Evolutionary conservation across 2,888 invertebrate genomes (phyloP).

Genomic region (Nomada fabriciana): DNA sequence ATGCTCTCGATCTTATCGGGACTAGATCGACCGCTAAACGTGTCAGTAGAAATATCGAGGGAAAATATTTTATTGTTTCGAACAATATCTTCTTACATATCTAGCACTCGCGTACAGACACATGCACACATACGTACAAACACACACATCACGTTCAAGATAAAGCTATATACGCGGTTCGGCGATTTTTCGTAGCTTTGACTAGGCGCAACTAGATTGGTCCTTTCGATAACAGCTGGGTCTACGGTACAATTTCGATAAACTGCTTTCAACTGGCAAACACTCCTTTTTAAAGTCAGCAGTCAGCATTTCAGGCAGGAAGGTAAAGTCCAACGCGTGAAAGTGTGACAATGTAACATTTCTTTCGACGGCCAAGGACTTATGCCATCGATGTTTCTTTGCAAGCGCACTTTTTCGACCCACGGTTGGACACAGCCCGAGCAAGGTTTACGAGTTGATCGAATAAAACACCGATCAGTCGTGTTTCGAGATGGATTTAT

Average conservation of each 20-base stretch:
- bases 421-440: too few species aligned
- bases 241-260: background rate
- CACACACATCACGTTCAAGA: constrained; percentile 8
- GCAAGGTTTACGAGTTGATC: too few species aligned
- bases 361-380: too few species aligned
- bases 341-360: too few species aligned
- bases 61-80: constrained; percentile 55
- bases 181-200: constrained; percentile 63
- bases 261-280: too few species aligned
- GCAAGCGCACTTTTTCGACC: too few species aligned
- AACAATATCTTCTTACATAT: constrained; percentile 30
- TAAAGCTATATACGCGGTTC: constrained; percentile 40
- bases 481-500: too few species aligned
- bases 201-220: constrained; percentile 73
- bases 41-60: background rate
- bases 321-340: too few species aligned
- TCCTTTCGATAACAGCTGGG: constrained; percentile 68
- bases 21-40: background rate
- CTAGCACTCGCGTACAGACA: background rate
- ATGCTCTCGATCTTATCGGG: background rate
- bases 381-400: too few species aligned
- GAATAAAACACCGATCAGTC: too few species aligned
- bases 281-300: too few species aligned
- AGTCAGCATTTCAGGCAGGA: too few species aligned
- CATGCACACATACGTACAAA: constrained; percentile 5